These are phyloP conservation scores for Neoascia interrupta DNA, from an alignment of 2,888 invertebrate species.

Conservation along the genomic window DNA sequence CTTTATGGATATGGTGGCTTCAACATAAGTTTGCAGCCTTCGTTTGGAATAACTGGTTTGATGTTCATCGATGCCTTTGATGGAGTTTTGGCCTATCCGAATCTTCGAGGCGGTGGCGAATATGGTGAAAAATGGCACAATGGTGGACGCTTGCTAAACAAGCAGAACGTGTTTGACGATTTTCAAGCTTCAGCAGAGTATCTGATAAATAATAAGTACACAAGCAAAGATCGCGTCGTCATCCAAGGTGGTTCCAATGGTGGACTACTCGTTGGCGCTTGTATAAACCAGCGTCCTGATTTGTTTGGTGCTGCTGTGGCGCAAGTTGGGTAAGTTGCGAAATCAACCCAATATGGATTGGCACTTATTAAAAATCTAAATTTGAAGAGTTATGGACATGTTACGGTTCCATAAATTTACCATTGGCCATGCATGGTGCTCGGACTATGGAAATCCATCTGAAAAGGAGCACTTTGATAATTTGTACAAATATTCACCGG, in stretches of 20 bases:
- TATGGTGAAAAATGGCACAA: slow-evolving; percentile 99
- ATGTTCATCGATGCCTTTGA: slow-evolving; percentile 94
- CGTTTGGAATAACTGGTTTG: slow-evolving; percentile 91
- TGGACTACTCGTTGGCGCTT: slow-evolving; percentile 96
- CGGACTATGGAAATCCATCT: slow-evolving; percentile 96
- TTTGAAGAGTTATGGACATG: slow-evolving; percentile 96
- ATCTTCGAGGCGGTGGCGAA: slow-evolving; percentile 98
- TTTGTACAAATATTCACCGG: slow-evolving; percentile 92
- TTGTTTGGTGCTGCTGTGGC: slow-evolving; percentile 95
- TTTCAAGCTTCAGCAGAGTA: slow-evolving; percentile 96
- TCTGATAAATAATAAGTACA: slow-evolving; percentile 90
- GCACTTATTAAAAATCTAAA: too few relatives aligned
- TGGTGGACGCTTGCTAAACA: slow-evolving; percentile 92
- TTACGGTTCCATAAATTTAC: slow-evolving; percentile 98
- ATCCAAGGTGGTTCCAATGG: slow-evolving; percentile 99
- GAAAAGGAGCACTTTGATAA: slow-evolving; percentile 92
- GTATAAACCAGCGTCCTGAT: slow-evolving; percentile 96
- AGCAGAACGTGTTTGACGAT: slow-evolving; percentile 98
- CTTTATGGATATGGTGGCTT: slow-evolving; percentile 99
- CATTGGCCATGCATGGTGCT: slow-evolving; percentile 97
- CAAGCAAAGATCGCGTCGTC: slow-evolving; percentile 86
- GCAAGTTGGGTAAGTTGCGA: slow-evolving; percentile 90
- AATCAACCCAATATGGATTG: too few relatives aligned
- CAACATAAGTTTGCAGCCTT: slow-evolving; percentile 94
- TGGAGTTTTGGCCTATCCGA: slow-evolving; percentile 94